A percentile compares a stretch with the other conserved stretches of the same genome.
Evolutionary conservation across 2,113 vertebrate genomes (phyloP).

Genomic region (Tauraco erythrolophus): DNA sequence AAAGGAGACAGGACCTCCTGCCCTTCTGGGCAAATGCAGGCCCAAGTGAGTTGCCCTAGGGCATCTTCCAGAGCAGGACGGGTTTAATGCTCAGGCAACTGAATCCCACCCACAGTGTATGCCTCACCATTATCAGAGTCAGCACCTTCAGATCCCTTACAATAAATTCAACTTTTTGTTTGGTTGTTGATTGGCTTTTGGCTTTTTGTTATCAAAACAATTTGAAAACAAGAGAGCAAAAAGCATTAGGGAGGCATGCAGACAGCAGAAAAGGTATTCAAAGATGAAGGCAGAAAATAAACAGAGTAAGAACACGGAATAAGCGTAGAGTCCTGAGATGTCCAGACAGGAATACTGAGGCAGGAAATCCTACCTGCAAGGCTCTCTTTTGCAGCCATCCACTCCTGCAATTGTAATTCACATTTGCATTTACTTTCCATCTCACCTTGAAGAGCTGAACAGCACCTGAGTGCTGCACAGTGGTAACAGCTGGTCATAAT

Average conservation of each 20-base stretch:
- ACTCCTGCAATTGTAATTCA: background rate
- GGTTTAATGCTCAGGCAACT: background rate
- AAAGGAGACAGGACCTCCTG: background rate
- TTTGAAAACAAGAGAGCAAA: background rate
- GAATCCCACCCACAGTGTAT: background rate
- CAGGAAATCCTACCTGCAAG: background rate
- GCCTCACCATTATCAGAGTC: background rate
- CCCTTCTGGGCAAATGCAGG: background rate
- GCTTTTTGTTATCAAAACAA: background rate
- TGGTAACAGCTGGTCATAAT: slow-evolving; percentile 56
- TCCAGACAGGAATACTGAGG: background rate
- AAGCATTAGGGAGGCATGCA: background rate
- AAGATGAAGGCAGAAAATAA: background rate
- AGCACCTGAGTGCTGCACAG: background rate
- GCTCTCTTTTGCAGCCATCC: background rate
- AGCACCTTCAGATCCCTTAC: fast-evolving
- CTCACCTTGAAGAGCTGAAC: background rate
- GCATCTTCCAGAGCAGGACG: background rate
- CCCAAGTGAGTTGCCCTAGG: background rate
- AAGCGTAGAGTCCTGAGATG: background rate
- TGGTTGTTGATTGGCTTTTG: background rate
- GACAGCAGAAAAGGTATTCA: background rate
- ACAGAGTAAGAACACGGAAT: background rate
- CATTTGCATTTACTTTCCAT: background rate
- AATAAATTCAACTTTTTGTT: background rate